These are phyloP conservation scores for Drosophila nannoptera DNA, from an alignment of 1,140 invertebrate species.

Conservation along the genomic window DNA sequence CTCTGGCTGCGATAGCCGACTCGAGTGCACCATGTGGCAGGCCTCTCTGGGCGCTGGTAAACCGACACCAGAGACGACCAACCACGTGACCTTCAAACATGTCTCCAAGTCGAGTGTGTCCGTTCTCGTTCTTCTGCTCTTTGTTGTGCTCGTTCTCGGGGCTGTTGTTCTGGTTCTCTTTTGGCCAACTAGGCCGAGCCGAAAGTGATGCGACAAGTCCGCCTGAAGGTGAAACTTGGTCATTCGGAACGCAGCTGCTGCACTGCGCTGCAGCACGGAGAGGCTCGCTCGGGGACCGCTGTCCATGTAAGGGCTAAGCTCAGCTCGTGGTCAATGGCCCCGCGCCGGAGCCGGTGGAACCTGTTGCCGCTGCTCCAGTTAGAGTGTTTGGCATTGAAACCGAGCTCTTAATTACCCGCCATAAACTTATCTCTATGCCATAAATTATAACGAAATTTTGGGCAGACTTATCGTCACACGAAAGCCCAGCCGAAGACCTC, in stretches of 20 bases:
- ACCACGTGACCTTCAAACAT: constrained; percentile 34
- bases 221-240: constrained; percentile 58
- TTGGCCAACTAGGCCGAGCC: constrained; percentile 57
- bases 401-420: constrained; percentile 5
- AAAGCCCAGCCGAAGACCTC: constrained; percentile 4
- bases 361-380: constrained; percentile 18
- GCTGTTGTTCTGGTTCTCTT: constrained; percentile 25
- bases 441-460: constrained; percentile 22
- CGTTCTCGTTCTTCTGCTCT: background rate
- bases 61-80: constrained; percentile 24
- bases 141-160: background rate
- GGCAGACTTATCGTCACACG: constrained; percentile 10
- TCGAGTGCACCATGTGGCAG: constrained; percentile 29
- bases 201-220: constrained; percentile 55
- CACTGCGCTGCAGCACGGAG: no score
- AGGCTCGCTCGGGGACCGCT: no score
- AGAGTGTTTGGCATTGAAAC: constrained; percentile 14
- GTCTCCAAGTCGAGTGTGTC: constrained; percentile 15
- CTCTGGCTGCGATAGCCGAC: background rate
- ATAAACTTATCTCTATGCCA: constrained; percentile 12
- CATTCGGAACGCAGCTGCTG: constrained; percentile 45
- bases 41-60: constrained; percentile 10
- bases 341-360: background rate
- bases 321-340: constrained; percentile 16
- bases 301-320: constrained; percentile 8